Percentiles rank a stretch among this genome's conserved stretches.
Evolutionary conservation across 2,113 vertebrate genomes (phyloP).

Genomic region (Tricholaema leucomelas): DNA sequence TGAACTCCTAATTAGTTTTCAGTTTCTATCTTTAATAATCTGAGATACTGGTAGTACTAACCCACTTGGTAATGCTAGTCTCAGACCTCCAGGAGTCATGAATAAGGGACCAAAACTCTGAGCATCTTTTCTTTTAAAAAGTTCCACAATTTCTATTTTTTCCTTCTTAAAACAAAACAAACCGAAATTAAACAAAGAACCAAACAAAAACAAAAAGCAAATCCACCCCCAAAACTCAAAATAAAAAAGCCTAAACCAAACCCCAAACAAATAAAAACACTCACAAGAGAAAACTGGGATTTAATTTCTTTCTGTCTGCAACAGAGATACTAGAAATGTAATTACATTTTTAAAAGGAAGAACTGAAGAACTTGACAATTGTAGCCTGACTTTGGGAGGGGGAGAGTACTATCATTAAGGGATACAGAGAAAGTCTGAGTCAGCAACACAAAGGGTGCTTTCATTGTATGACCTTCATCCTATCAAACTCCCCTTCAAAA

Average conservation of each 20-base stretch:
- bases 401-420: background rate
- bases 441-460: background rate
- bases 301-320: background rate
- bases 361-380: background rate
- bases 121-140: background rate
- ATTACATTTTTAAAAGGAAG: background rate
- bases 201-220: no score
- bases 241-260: no score
- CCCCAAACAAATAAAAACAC: background rate
- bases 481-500: background rate
- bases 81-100: background rate
- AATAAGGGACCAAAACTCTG: background rate
- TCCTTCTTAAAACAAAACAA: background rate
- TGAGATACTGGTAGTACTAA: background rate
- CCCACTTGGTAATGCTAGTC: constrained; percentile 13
- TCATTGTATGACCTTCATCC: background rate
- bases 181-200: no score
- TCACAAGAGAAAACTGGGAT: background rate
- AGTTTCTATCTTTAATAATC: constrained; percentile 26
- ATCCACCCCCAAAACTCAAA: no score
- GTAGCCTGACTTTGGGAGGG: background rate
- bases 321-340: background rate
- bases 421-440: background rate
- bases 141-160: background rate
- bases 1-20: constrained; percentile 43